Evolutionary conservation across 1,140 invertebrate genomes (phyloP), one percentile per base, ranked within the genome.

Genomic region (Cyclargus thomasi): DNA sequence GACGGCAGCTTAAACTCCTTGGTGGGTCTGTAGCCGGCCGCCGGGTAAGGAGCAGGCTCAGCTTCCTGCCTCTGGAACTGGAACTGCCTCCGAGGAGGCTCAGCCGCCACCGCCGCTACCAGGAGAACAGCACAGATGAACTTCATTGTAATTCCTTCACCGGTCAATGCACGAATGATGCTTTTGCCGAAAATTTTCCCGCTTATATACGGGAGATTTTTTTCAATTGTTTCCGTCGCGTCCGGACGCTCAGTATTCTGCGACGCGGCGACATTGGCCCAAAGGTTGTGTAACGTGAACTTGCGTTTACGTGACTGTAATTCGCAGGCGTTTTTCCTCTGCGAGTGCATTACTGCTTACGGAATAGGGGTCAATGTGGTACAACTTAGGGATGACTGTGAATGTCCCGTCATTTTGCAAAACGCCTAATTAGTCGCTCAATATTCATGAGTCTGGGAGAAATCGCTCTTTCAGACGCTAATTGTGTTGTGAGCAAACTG

Each of bases 161-260:
- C 67, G 72, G 82, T 64, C 73, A 70, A 62, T 73, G 74, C 74
- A 70, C 39, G 84, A 90, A 81, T 90, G 88, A 88, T 90, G 81
- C 82, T 76, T 74, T 69, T 36, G 59, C 47, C 53, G 53, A 67
- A 57, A 16, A 1, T 29, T 35, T 10, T 63, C 29, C 16, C 63
- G 74, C 78, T 88, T 90, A 73, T 89, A 90, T 90, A 89, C 75
- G 66, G 39, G 29, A 11, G 39, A 47, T 76, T 83, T 81, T n/a
- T 74, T 70, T 72, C 47, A 36, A 64, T 67, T 77, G 78, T 87
- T 87, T 90, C 85, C 85, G 81, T 70, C 70, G 71, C 66, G 63
- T 75, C 77, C 75, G 85, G 85, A 88, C 83, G 83, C 77, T 85
- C 80, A 81, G 83, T 86, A 90, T 90, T 84, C 88, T 71, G 74